Evolutionary conservation across 2,113 vertebrate species (phyloP), one percentile per base, ranked within the genome.

Genomic region (Plectropomus leopardus): DNA sequence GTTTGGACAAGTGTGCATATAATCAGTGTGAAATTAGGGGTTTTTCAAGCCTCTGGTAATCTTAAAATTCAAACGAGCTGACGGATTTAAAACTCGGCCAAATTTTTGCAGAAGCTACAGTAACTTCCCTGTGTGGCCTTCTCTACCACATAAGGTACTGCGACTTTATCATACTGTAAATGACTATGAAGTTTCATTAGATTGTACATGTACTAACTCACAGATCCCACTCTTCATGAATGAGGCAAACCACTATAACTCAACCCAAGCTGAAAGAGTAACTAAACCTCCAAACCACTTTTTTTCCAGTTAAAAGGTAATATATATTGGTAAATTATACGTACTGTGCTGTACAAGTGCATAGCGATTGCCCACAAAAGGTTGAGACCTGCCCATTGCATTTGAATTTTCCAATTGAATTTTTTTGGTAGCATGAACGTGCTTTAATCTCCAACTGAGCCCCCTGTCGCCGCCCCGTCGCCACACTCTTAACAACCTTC

Each of bases 91-190:
- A 73, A 55, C 3, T 47, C 17, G 36, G 11, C 19, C 4, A 30
- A 17, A 40, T 40, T 60, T 60, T 66, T 63, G 34, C 24, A 68
- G 47, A 44, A 72, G 3, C 51, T 28, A 5, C 36, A 13, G 44
- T 45, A 5, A 47, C 8, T 69, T 42, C 11, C 7, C 21, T 24
- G 14, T 58, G 57, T 83, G 76, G 80, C 80, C 68, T 79, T 84
- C 40, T n/a, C 17, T 50, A 4, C 14, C 64, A 82, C 7, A 21
- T 17, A 40, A 63, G 50, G 15, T 61, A 17, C 53, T 53, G 24
- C 26, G 4, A 34, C 16, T 61, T 23, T 26, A 23, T 57, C 48
- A 7, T 36, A 23, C 21, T 79, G n/a, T 57, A 47, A 53, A 51
- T 28, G n/a, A 48, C 26, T 77, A 2, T 13, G 13, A 53, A 11